Conservation (phyloP, 92 coral and sea anemone species). For the Zoanthus solanderi region DNA sequence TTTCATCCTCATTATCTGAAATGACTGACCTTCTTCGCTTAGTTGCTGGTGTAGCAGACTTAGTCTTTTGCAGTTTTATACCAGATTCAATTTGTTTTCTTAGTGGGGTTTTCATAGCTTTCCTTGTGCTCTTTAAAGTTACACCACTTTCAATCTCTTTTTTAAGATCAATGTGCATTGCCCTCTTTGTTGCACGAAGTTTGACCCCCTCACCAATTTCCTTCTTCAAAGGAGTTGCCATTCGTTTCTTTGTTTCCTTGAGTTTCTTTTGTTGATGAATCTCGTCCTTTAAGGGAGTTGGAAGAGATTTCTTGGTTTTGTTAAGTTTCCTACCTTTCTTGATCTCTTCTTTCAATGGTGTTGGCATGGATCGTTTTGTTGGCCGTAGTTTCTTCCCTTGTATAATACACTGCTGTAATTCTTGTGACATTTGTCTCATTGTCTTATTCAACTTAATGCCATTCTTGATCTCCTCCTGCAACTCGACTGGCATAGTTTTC, state of each 20-base stretch:
- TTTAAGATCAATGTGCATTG: slow-evolving; percentile 37
- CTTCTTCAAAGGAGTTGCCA: slow-evolving; percentile 71
- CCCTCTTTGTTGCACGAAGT: slow-evolving; percentile 55
- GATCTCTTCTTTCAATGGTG: slow-evolving; percentile 78
- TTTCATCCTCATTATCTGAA: slow-evolving; percentile 41
- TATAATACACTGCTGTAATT: slow-evolving; percentile 67
- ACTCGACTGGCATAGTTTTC: slow-evolving; percentile 59
- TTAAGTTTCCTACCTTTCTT: slow-evolving; percentile 66
- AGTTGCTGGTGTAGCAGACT: slow-evolving; percentile 53
- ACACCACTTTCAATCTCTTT: slow-evolving; percentile 67
- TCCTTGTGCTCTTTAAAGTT: slow-evolving; percentile 56
- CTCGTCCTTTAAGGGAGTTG: slow-evolving; percentile 71
- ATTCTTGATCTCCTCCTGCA: slow-evolving; percentile 70
- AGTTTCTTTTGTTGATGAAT: slow-evolving; percentile 64
- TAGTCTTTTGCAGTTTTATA: slow-evolving; percentile 54
- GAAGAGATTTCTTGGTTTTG: slow-evolving; percentile 68
- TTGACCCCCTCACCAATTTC: slow-evolving; percentile 49
- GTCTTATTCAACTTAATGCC: slow-evolving; percentile 67
- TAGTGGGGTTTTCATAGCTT: slow-evolving; percentile 72
- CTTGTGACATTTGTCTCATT: slow-evolving; percentile 68
- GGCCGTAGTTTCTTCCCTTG: slow-evolving; percentile 66
- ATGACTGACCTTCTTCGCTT: slow-evolving; percentile 61
- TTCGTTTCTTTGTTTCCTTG: slow-evolving; percentile 65
- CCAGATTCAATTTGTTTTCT: slow-evolving; percentile 70
- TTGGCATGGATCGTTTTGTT: slow-evolving; percentile 74